Evolutionary conservation across 2,888 invertebrate genomes (phyloP).

Genomic region (Eledona agricola): DNA sequence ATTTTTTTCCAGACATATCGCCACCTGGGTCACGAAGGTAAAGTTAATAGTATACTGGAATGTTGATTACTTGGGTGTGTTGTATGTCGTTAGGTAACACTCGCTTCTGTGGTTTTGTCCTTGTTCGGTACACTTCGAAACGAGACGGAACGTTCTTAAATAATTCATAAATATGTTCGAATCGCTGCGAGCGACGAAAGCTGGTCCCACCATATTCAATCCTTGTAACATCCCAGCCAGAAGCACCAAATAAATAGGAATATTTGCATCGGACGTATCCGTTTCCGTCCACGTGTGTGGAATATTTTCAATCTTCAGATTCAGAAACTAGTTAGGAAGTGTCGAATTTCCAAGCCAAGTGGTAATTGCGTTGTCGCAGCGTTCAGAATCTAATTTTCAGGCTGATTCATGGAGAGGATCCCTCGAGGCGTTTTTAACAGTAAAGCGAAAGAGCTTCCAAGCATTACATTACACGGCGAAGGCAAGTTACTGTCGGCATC

Average conservation of each 20-base stretch:
- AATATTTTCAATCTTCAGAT: background rate
- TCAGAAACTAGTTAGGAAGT: too few relatives aligned
- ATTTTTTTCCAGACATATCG: too few relatives aligned
- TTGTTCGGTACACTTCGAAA: conserved; percentile 7
- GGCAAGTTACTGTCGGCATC: conserved; percentile 30
- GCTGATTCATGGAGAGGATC: too few relatives aligned
- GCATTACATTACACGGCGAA: conserved; percentile 23
- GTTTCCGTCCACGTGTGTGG: background rate
- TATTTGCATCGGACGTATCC: background rate
- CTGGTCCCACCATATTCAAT: too few relatives aligned
- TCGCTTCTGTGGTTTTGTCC: conserved; percentile 1
- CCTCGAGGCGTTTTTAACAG: conserved; percentile 20
- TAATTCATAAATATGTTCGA: conserved; percentile 15
- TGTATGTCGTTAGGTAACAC: conserved; percentile 35
- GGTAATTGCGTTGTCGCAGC: too few relatives aligned
- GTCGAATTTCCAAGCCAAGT: too few relatives aligned
- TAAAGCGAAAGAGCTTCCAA: conserved; percentile 14
- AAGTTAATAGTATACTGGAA: conserved; percentile 33
- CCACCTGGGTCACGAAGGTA: conserved; percentile 36
- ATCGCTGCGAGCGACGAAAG: conserved; percentile 35
- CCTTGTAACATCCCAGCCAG: too few relatives aligned
- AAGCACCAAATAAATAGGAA: too few relatives aligned
- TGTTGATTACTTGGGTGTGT: conserved; percentile 41
- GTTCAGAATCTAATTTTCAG: too few relatives aligned
- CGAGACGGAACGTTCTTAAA: conserved; percentile 6